Evolutionary conservation across 2,113 vertebrate species (phyloP), one percentile per base, ranked within the genome.

Genomic region (Picathartes gymnocephalus): DNA sequence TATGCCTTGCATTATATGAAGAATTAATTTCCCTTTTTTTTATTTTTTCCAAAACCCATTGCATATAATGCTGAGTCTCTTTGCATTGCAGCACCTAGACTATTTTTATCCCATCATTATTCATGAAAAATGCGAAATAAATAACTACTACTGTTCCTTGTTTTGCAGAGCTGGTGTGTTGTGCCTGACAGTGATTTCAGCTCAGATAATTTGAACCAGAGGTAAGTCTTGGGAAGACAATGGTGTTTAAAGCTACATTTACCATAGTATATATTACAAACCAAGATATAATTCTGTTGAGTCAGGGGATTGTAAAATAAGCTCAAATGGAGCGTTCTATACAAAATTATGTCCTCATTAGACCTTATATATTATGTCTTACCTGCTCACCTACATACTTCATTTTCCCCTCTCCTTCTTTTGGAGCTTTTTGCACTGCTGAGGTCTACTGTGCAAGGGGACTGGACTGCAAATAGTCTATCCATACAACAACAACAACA

Each of bases 81-180:
- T 84, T 78, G 40, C 28, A 37, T 44, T 7, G 1, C 56, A 88
- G 22, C 15, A 74, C 19, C 25, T 44, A 47, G 48, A 8, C 28
- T 65, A 37, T 69, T 89, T 81, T 79, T 48, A 57, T 58, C 21
- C 47, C 25, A 72, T 23, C 21, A 24, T 79, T 81, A 62, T 86
- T 92, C 64, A 61, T 95, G 70, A 69, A 44, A 73, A 80, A 71
- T 31, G 6, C 65, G 37, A 91, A 90, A 81, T 44, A 89, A 89
- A 71, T 68, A 83, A 54, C 39, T 76, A 27, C 5, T 33, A 18
- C 16, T 79, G 3, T 72, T 91, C 15, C 27, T 33, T 54, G 18
- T 61, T 80, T 69, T 1, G 2, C 33, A 57, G 48, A 64, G 42
- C 25, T 54, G 31, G 4, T 22, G 4, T 31, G 23, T 33, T 57